Conservation (phyloP, 2,113 vertebrate genomes). For the Nothocercus julius region DNA sequence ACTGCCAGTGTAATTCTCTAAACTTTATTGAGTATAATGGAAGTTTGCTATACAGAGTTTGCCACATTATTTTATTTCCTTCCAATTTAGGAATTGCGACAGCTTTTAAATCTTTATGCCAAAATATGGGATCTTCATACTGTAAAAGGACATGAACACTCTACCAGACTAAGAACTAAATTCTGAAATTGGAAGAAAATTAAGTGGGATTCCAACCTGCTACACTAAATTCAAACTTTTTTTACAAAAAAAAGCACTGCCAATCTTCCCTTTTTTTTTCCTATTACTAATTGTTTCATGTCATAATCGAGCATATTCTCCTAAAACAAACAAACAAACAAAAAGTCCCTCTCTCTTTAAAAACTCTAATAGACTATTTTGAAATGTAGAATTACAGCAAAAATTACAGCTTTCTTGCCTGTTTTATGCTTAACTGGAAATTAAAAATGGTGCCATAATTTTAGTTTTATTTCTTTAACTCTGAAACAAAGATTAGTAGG, state of each 20-base stretch:
- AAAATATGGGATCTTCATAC: background rate
- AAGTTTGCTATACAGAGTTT: background rate
- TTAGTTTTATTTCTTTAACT: constrained; percentile 3
- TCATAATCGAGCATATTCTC: background rate
- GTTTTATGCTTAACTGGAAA: constrained; percentile 11
- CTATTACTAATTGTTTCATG: background rate
- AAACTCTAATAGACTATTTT: background rate
- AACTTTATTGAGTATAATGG: background rate
- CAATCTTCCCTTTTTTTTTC: background rate
- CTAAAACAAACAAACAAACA: background rate
- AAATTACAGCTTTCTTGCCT: background rate
- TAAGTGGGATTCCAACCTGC: background rate
- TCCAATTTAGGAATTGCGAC: background rate
- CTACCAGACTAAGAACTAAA: background rate
- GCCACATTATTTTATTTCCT: background rate
- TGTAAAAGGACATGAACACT: background rate
- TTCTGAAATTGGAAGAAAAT: background rate
- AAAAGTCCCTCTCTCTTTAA: background rate
- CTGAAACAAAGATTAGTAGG: constrained; percentile 4
- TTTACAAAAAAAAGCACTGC: background rate
- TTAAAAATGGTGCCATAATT: constrained; percentile 6
- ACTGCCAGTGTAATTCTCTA: background rate
- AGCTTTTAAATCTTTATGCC: background rate
- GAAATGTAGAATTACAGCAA: background rate
- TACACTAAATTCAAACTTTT: background rate